Evolutionary conservation across 2,888 invertebrate species (phyloP).

Genomic region (Calameuta filiformis): DNA sequence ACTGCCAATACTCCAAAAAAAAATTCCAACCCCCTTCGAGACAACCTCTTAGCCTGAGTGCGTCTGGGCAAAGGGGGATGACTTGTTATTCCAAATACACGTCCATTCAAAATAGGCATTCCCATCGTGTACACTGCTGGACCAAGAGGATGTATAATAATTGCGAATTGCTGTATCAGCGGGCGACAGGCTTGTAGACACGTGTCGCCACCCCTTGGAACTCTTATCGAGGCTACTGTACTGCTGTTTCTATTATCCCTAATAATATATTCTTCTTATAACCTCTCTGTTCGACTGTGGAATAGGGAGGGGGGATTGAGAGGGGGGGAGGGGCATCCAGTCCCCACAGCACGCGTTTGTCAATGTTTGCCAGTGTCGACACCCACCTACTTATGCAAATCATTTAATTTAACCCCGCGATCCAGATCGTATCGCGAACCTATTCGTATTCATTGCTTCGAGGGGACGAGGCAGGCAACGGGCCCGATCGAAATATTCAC

Average conservation of each 20-base stretch:
- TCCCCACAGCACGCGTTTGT: slow-evolving; percentile 58
- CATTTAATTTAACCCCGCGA: slow-evolving; percentile 65
- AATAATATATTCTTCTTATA: slow-evolving; percentile 64
- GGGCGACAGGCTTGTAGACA: slow-evolving; percentile 51
- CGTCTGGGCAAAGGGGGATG: neutral
- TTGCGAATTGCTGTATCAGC: slow-evolving; percentile 61
- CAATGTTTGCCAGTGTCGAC: slow-evolving; percentile 66
- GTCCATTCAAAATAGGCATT: neutral
- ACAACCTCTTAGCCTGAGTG: neutral
- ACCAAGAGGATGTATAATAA: slow-evolving; percentile 43
- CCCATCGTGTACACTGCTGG: neutral
- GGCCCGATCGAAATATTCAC: neutral
- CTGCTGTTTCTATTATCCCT: slow-evolving; percentile 59
- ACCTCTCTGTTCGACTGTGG: slow-evolving; percentile 1
- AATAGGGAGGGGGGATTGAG: slow-evolving; percentile 13
- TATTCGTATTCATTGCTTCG: slow-evolving; percentile 66
- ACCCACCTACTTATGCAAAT: slow-evolving; percentile 68
- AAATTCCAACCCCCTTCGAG: neutral
- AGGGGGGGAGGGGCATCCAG: slow-evolving; percentile 11
- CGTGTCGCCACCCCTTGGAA: slow-evolving; percentile 49
- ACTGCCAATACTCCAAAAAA: neutral
- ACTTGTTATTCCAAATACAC: neutral
- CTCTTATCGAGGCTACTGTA: slow-evolving; percentile 49
- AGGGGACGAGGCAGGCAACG: slow-evolving; percentile 21
- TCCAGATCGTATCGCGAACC: slow-evolving; percentile 64